These are phyloP conservation scores for Acanthisitta chloris DNA, from an alignment of 2,113 vertebrate genomes.

Conservation along the genomic window DNA sequence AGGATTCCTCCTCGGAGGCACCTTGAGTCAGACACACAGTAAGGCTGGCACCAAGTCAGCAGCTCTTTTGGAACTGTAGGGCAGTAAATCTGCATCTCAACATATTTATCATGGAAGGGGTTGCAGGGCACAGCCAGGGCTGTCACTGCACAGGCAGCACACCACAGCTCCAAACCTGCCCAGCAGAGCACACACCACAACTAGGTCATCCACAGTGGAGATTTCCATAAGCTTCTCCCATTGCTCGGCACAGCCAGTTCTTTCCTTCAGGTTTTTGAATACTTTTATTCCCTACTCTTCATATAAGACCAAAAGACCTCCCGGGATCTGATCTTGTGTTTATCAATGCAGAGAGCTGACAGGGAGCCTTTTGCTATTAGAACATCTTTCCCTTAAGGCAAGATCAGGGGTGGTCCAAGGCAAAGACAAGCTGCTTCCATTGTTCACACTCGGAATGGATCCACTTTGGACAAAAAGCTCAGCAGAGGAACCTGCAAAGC, in stretches of 20 bases:
- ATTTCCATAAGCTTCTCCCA: background rate
- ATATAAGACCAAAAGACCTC: background rate
- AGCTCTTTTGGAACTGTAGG: background rate
- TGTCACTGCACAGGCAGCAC: background rate
- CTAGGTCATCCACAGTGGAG: background rate
- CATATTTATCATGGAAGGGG: background rate
- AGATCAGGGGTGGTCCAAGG: background rate
- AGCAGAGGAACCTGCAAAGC: background rate
- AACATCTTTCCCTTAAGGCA: background rate
- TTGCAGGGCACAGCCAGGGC: background rate
- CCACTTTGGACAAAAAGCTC: background rate
- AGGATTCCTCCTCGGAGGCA: background rate
- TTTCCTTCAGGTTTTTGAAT: background rate
- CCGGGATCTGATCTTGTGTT: background rate
- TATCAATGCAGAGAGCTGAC: background rate
- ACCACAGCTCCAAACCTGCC: background rate
- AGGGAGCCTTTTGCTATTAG: background rate
- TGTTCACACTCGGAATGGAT: background rate
- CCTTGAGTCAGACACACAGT: background rate
- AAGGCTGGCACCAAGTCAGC: background rate
- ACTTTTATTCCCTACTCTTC: background rate
- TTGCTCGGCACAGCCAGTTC: background rate
- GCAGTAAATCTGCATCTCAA: background rate
- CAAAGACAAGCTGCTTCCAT: background rate
- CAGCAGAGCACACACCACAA: background rate